Percentiles rank a stretch among this genome's conserved stretches.
Evolutionary conservation across 2,888 invertebrate species (phyloP).

Genomic region (Pheosia tremula): DNA sequence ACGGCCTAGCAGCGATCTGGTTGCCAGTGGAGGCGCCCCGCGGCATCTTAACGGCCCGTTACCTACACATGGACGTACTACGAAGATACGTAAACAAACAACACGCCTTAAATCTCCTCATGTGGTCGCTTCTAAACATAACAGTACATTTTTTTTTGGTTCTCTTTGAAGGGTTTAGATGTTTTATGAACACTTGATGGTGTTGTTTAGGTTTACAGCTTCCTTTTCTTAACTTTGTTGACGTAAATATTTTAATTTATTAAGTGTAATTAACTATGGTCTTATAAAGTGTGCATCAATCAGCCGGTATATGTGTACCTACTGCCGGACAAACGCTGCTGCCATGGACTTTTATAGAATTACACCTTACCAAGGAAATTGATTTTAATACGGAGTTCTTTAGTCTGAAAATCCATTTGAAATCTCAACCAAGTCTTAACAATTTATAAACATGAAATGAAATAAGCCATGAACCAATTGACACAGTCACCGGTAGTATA

Average conservation of each 20-base stretch:
- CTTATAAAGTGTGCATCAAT: too few relatives aligned
- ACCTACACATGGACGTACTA: slow-evolving; percentile 75
- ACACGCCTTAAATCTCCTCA: slow-evolving; percentile 48
- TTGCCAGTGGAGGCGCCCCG: slow-evolving; percentile 47
- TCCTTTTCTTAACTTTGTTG: neutral
- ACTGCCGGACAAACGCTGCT: too few relatives aligned
- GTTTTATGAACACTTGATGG: neutral
- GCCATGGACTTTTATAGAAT: too few relatives aligned
- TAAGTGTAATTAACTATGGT: too few relatives aligned
- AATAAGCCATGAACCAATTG: neutral
- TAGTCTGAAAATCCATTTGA: too few relatives aligned
- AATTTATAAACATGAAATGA: neutral
- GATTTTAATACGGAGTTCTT: too few relatives aligned
- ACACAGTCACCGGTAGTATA: neutral
- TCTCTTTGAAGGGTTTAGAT: neutral
- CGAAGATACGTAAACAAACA: slow-evolving; percentile 79
- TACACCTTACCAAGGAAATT: too few relatives aligned
- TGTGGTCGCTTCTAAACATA: slow-evolving; percentile 34
- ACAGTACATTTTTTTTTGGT: slow-evolving; percentile 12
- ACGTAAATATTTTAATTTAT: too few relatives aligned
- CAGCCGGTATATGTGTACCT: too few relatives aligned
- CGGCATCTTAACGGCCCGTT: slow-evolving; percentile 66
- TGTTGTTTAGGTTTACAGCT: neutral
- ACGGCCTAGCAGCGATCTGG: slow-evolving; percentile 41
- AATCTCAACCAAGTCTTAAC: too few relatives aligned